A percentile compares a stretch with the other conserved stretches of the same genome.
Evolutionary conservation across 2,113 vertebrate genomes (phyloP).

Genomic region (Gymnarchus niloticus): DNA sequence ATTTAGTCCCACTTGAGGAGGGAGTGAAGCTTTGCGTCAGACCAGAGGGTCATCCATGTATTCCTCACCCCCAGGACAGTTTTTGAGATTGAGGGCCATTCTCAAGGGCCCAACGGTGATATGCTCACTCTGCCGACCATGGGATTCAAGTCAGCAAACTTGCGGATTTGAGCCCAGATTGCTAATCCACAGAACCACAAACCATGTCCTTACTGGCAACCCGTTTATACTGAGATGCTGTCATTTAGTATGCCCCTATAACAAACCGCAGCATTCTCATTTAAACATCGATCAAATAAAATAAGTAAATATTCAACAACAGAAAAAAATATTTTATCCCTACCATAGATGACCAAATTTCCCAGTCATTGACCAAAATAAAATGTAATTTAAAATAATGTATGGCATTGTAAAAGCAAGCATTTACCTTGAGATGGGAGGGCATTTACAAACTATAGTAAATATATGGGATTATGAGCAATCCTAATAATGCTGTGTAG

Average conservation of each 20-base stretch:
- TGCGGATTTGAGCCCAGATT: too few relatives aligned
- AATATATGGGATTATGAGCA: not conserved
- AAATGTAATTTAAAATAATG: not conserved
- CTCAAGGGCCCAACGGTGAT: too few relatives aligned
- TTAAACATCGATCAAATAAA: not conserved
- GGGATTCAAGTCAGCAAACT: too few relatives aligned
- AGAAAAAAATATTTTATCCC: not conserved
- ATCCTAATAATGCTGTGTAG: constrained; percentile 1
- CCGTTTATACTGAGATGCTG: not conserved
- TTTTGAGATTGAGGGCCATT: too few relatives aligned
- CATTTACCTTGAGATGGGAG: not conserved
- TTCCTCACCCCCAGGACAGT: too few relatives aligned
- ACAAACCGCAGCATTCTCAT: not conserved
- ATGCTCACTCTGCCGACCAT: too few relatives aligned
- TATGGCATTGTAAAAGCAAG: not conserved
- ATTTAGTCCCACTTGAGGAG: too few relatives aligned
- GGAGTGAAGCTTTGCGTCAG: too few relatives aligned
- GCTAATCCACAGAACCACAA: not conserved
- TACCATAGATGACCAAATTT: not conserved
- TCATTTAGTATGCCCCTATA: not conserved
- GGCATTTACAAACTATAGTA: not conserved
- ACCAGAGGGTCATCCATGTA: too few relatives aligned
- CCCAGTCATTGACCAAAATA: not conserved
- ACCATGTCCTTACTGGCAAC: too few relatives aligned
- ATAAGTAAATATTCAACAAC: too few relatives aligned